phyloP scores from a whole-genome alignment of 2,888 invertebrate genomes.

The Lasioglossum lativentre region DNA sequence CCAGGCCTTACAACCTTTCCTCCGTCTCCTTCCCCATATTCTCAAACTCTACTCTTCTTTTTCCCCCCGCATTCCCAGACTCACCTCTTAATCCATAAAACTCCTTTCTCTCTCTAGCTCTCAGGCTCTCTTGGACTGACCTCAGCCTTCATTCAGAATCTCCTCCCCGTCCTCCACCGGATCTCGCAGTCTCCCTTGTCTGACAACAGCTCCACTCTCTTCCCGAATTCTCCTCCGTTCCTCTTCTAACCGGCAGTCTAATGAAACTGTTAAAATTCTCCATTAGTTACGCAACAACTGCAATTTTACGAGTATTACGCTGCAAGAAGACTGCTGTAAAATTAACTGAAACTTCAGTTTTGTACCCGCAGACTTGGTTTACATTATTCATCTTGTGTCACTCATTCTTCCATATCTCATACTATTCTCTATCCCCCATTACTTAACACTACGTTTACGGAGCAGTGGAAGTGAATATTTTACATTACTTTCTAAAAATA shows the following conservation, averaged over 20 bases:
- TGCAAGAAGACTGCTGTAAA: background rate
- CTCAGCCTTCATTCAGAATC: conserved; percentile 12
- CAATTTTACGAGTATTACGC: background rate
- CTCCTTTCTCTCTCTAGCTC: background rate
- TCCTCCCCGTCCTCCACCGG: background rate
- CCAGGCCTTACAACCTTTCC: background rate
- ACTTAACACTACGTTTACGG: too few species aligned
- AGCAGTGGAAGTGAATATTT: too few species aligned
- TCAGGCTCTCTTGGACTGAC: background rate
- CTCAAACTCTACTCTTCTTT: background rate
- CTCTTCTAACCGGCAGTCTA: background rate
- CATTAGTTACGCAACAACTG: background rate
- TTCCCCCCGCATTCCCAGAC: background rate
- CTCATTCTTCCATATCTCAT: background rate
- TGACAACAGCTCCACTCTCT: background rate
- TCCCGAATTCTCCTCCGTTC: background rate
- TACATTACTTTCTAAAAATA: too few species aligned
- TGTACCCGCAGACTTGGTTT: background rate
- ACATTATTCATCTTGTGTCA: too few species aligned
- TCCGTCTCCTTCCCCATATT: background rate
- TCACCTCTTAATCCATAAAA: conserved; percentile 11
- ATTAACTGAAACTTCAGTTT: background rate
- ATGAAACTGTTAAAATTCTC: background rate
- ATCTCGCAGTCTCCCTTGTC: background rate
- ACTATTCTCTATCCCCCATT: background rate